These are phyloP conservation scores for Apantesis nais DNA, from an alignment of 2,888 invertebrate genomes.

Conservation along the genomic window DNA sequence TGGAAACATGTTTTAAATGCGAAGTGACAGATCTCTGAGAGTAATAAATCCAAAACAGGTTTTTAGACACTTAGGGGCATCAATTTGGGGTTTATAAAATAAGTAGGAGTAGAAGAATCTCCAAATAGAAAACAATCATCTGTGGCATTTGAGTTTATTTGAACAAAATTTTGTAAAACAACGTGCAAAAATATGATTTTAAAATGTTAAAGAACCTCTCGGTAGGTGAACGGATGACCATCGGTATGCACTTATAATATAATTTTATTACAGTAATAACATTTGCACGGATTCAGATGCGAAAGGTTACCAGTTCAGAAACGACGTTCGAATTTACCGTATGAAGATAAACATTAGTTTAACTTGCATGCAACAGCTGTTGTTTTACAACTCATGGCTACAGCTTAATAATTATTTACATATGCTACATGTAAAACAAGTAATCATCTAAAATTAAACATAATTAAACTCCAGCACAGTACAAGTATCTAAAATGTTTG, in stretches of 20 bases:
- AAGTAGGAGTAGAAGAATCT: neutral
- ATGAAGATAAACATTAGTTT: neutral
- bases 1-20: conserved; percentile 49
- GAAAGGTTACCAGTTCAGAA: conserved; percentile 9
- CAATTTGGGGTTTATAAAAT: neutral
- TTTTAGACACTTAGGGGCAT: neutral
- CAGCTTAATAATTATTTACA: neutral
- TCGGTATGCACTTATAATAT: conserved; percentile 15
- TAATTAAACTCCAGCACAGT: neutral
- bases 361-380: neutral
- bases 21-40: conserved; percentile 26
- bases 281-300: conserved; percentile 19
- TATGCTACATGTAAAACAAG: neutral
- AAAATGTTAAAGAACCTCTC: neutral
- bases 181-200: neutral
- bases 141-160: neutral
- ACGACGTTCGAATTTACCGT: conserved; percentile 1
- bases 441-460: neutral
- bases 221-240: conserved; percentile 8
- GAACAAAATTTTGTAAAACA: neutral
- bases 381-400: too few relatives aligned
- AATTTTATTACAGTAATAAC: conserved; percentile 8
- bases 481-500: conserved; percentile 11
- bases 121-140: neutral
- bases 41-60: neutral